Percentiles rank a stretch among this genome's conserved stretches.
Evolutionary conservation across 2,113 vertebrate genomes (phyloP).

Genomic region (Oryzias celebensis): DNA sequence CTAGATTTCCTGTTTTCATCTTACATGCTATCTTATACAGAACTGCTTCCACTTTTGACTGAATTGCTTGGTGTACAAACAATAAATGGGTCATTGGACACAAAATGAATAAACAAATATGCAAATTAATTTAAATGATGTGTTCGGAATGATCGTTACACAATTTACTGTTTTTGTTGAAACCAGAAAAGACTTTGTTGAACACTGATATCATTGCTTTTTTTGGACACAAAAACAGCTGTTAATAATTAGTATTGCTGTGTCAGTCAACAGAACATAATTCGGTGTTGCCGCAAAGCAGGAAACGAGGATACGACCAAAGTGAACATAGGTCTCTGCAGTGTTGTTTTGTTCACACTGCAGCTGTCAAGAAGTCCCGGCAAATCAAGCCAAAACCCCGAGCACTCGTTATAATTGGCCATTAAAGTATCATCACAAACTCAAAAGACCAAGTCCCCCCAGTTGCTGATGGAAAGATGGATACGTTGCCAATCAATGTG

Average conservation of each 20-base stretch:
- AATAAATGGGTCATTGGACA: too few species aligned
- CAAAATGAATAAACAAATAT: too few species aligned
- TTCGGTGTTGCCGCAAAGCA: not conserved
- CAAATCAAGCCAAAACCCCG: conserved; percentile 26
- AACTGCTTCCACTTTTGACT: too few species aligned
- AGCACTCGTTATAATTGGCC: conserved; percentile 38
- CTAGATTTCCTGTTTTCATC: too few species aligned
- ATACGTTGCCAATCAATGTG: conserved; percentile 8
- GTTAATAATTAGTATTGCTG: not conserved
- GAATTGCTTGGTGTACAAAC: too few species aligned
- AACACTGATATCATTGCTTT: too few species aligned
- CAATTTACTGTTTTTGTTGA: too few species aligned
- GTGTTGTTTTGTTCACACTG: conserved; percentile 11
- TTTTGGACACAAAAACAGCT: not conserved
- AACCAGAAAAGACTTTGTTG: too few species aligned
- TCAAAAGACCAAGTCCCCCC: conserved; percentile 7
- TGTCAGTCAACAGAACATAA: not conserved
- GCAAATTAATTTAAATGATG: too few species aligned
- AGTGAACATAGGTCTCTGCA: conserved; percentile 3
- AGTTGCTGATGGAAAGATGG: conserved; percentile 25
- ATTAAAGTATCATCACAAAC: conserved; percentile 48
- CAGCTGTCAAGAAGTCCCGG: conserved; percentile 28
- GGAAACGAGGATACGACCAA: not conserved
- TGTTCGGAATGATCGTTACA: too few species aligned
- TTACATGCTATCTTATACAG: too few species aligned